Evolutionary conservation across 1,140 invertebrate species (phyloP).

Genomic region (Bombus waltoni): DNA sequence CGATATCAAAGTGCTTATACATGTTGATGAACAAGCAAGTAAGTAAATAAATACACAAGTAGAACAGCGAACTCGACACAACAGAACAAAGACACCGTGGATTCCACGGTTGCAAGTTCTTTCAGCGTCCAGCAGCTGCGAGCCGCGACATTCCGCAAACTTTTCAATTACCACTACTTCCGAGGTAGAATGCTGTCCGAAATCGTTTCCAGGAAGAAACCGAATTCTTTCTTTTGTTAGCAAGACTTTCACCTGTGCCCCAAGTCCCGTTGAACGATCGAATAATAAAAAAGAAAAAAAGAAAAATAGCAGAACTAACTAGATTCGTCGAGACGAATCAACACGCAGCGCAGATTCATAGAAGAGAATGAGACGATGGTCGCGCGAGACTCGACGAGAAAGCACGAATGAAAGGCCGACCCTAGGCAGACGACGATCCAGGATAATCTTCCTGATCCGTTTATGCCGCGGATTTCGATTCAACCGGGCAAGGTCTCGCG

Average conservation of each 20-base stretch:
- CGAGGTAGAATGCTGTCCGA: background rate
- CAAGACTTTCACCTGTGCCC: background rate
- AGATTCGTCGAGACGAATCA: background rate
- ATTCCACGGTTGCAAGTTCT: too few relatives aligned
- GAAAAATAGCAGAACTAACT: background rate
- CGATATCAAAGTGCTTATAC: too few relatives aligned
- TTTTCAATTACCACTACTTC: constrained; percentile 9
- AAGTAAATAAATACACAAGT: too few relatives aligned
- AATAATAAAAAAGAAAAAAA: background rate
- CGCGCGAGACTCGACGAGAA: background rate
- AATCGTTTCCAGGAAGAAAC: background rate
- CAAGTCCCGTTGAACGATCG: too few relatives aligned
- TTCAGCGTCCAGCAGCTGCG: background rate
- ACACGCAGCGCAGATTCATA: too few relatives aligned
- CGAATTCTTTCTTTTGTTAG: background rate
- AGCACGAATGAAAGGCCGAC: background rate
- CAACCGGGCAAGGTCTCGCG: constrained; percentile 42
- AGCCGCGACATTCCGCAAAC: background rate
- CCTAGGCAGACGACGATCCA: constrained; percentile 38
- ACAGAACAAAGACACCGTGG: too few relatives aligned
- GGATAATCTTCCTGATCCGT: constrained; percentile 61
- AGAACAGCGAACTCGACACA: background rate
- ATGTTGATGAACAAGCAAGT: too few relatives aligned
- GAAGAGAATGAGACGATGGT: background rate
- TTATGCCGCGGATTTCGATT: constrained; percentile 54